Evolutionary conservation across 2,888 invertebrate species (phyloP).

Genomic region (Lutraria lutraria): DNA sequence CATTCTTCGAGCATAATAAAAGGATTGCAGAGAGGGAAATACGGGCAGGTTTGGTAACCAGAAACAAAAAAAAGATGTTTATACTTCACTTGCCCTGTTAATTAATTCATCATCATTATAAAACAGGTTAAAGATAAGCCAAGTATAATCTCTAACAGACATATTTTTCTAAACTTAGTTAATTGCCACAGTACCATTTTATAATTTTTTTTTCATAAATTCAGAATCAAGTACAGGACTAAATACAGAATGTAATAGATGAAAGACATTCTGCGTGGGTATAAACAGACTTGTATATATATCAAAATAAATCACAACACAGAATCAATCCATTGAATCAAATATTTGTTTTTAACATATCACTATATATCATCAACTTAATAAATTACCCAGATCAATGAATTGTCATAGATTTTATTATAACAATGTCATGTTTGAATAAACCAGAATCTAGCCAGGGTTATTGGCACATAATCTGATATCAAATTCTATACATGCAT

Average conservation of each 20-base stretch:
- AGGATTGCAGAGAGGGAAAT: no score
- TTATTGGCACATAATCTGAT: not conserved
- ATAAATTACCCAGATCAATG: slow-evolving; percentile 21
- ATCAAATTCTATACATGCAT: not conserved
- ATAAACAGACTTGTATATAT: not conserved
- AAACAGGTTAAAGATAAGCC: no score
- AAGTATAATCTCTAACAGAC: no score
- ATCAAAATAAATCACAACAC: not conserved
- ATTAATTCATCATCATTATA: no score
- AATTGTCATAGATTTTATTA: not conserved
- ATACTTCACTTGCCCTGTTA: no score
- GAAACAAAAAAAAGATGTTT: no score
- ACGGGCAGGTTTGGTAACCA: no score
- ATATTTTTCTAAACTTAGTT: no score
- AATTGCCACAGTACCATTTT: no score
- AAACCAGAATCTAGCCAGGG: not conserved
- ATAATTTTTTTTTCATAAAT: no score
- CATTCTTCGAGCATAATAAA: no score
- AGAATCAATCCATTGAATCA: slow-evolving; percentile 14
- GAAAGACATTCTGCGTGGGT: not conserved
- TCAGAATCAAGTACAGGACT: no score
- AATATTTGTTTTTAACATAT: slow-evolving; percentile 18
- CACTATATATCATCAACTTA: slow-evolving; percentile 8
- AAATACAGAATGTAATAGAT: not conserved
- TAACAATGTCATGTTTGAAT: slow-evolving; percentile 15